These are phyloP conservation scores for Melinaea marsaeus DNA, from an alignment of 2,888 invertebrate genomes.

Conservation along the genomic window DNA sequence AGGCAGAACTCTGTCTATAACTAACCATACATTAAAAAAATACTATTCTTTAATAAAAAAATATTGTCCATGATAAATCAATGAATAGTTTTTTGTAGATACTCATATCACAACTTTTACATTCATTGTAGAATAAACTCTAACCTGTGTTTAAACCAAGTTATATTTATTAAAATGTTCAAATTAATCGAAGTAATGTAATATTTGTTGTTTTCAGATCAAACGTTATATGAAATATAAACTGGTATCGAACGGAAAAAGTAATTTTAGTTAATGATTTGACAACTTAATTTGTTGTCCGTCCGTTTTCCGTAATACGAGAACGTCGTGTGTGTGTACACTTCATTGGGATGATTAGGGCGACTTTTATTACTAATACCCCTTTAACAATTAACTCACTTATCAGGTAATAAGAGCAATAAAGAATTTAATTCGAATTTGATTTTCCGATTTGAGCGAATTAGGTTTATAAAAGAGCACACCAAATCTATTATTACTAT, in stretches of 20 bases:
- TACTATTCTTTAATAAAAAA: too few species aligned
- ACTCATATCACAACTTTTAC: too few species aligned
- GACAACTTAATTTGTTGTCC: constrained; percentile 58
- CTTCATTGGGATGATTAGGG: constrained; percentile 32
- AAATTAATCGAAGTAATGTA: neutral
- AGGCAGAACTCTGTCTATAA: too few species aligned
- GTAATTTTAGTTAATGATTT: constrained; percentile 65
- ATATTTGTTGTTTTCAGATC: neutral
- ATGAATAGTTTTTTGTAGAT: too few species aligned
- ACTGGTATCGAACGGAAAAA: constrained; percentile 44
- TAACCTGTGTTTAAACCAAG: too few species aligned
- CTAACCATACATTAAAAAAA: too few species aligned
- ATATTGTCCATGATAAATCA: too few species aligned
- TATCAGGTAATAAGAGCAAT: constrained; percentile 33
- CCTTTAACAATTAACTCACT: constrained; percentile 51
- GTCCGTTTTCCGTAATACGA: constrained; percentile 44
- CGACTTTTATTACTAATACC: constrained; percentile 58
- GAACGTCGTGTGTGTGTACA: constrained; percentile 34
- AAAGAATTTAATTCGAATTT: neutral
- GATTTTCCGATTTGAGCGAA: neutral
- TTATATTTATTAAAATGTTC: neutral
- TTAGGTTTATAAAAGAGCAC: neutral
- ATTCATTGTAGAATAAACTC: too few species aligned
- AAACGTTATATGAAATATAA: constrained; percentile 9
- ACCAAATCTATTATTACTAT: neutral